A percentile compares a stretch with the other conserved stretches of the same genome.
Evolutionary conservation across 2,888 invertebrate species (phyloP).

Genomic region (Ecliptopera silaceata): DNA sequence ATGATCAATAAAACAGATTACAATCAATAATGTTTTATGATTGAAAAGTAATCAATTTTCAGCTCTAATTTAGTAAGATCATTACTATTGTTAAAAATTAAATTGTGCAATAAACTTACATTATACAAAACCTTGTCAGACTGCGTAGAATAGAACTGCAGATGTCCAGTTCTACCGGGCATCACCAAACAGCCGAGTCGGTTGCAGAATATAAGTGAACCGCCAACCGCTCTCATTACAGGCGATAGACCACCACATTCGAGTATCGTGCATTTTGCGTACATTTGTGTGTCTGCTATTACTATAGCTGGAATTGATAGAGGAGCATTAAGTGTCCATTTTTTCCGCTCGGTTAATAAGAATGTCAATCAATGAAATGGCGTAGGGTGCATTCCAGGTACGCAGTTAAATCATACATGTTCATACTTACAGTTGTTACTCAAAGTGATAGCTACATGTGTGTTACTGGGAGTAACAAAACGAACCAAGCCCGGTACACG

Average conservation of each 20-base stretch:
- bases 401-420: too few relatives aligned
- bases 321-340: too few relatives aligned
- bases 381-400: too few relatives aligned
- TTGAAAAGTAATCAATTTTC: too few relatives aligned
- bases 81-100: not conserved
- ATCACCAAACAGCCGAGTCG: constrained; percentile 62
- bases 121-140: constrained; percentile 75
- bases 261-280: constrained; percentile 64
- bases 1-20: too few relatives aligned
- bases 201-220: constrained; percentile 59
- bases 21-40: too few relatives aligned
- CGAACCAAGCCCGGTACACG: constrained; percentile 70
- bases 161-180: constrained; percentile 69
- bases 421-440: constrained; percentile 72
- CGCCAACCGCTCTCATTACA: constrained; percentile 55
- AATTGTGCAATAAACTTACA: constrained; percentile 52
- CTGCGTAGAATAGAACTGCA: constrained; percentile 71
- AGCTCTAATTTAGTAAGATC: too few relatives aligned
- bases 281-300: constrained; percentile 66
- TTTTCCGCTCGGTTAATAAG: too few relatives aligned
- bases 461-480: constrained; percentile 61
- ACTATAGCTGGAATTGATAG: constrained; percentile 61
- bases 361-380: too few relatives aligned
- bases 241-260: constrained; percentile 76
- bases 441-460: constrained; percentile 65